phyloP scores from a whole-genome alignment of 30 jellyfish, hydroid and myxozoan genomes.

The Nemopilema nomurai region DNA sequence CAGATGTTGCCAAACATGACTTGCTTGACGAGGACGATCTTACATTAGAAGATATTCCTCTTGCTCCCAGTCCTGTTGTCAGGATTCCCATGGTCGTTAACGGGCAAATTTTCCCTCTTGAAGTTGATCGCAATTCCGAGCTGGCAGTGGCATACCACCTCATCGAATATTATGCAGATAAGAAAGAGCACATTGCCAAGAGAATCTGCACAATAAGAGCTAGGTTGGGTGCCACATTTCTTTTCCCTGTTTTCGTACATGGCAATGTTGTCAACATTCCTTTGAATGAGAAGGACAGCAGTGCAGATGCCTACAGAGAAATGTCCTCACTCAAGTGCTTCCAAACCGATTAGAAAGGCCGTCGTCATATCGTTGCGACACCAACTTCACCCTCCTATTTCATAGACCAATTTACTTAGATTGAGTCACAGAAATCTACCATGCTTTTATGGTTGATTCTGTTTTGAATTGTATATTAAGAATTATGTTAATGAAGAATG shows the following conservation, averaged over 20 bases:
- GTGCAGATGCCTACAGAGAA: not conserved
- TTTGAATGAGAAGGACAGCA: not conserved
- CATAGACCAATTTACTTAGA: too few species aligned
- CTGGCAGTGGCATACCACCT: not conserved
- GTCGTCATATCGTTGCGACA: not conserved
- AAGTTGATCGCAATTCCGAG: not conserved
- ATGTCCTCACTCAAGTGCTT: not conserved
- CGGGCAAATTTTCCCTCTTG: not conserved
- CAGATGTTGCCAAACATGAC: not conserved
- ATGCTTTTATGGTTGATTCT: not conserved
- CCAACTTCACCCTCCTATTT: not conserved
- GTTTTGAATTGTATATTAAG: not conserved
- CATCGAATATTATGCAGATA: not conserved
- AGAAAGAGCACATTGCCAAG: not conserved
- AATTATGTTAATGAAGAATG: not conserved
- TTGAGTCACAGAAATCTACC: not conserved
- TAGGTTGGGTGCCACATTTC: not conserved
- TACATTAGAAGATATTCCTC: not conserved
- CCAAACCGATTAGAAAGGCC: not conserved
- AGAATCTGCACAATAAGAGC: not conserved
- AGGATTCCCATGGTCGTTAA: not conserved
- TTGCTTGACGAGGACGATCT: not conserved
- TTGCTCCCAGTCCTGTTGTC: not conserved
- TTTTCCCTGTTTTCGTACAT: not conserved
- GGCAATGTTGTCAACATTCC: not conserved